Evolutionary conservation across 2,113 vertebrate genomes (phyloP).

Genomic region (Silurus meridionalis): DNA sequence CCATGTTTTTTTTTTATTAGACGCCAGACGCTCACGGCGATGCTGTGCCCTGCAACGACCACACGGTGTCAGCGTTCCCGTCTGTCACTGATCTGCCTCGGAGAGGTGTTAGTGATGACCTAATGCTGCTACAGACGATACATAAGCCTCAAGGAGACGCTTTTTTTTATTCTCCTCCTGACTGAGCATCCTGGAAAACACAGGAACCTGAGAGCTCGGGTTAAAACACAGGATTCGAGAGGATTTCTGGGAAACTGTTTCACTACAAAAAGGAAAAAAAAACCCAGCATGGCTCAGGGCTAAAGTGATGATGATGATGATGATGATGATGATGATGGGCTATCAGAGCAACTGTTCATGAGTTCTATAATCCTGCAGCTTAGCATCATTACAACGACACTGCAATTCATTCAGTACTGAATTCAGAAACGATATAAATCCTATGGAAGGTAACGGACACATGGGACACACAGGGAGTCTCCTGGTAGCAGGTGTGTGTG

Average conservation of each 20-base stretch:
- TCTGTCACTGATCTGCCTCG: conserved; percentile 12
- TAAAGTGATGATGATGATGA: neutral
- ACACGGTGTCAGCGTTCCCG: conserved; percentile 44
- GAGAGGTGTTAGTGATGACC: conserved; percentile 15
- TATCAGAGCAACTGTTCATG: neutral
- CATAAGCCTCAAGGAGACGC: neutral
- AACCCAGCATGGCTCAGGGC: neutral
- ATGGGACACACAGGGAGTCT: neutral
- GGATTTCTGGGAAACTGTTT: conserved; percentile 6
- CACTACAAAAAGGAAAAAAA: neutral
- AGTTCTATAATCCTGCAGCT: neutral
- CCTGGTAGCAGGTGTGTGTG: neutral
- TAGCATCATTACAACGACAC: too few species aligned
- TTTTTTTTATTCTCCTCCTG: neutral
- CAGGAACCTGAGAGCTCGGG: neutral
- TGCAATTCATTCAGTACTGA: too few species aligned
- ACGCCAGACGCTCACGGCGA: too few species aligned
- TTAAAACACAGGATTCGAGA: neutral
- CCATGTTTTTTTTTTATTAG: too few species aligned
- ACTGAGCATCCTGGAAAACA: neutral
- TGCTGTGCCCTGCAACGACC: neutral
- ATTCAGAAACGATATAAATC: neutral
- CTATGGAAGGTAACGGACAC: neutral
- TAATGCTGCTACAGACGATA: conserved; percentile 30
- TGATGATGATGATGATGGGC: neutral